Conservation (phyloP, 2,113 vertebrate genomes). For the Semnopithecus entellus region DNA sequence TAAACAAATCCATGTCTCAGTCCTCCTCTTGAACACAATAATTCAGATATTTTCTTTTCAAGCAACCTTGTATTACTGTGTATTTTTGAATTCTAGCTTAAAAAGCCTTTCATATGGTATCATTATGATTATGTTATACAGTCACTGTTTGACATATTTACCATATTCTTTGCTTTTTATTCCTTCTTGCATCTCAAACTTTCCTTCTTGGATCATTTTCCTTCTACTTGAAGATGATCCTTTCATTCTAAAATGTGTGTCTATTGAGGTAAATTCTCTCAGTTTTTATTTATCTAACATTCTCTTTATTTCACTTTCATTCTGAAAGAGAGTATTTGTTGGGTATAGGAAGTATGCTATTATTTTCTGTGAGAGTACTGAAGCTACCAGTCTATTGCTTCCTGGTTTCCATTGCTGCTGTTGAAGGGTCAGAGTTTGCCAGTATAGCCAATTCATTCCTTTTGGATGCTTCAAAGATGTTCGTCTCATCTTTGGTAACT, state of each 20-base stretch:
- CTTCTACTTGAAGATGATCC: background rate
- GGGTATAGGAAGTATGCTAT: background rate
- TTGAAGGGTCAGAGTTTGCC: background rate
- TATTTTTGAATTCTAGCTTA: background rate
- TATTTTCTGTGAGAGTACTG: background rate
- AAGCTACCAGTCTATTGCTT: background rate
- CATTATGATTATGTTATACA: background rate
- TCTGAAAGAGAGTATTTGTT: background rate
- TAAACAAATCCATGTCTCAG: background rate
- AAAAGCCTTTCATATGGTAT: background rate
- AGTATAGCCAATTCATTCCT: background rate
- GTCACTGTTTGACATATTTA: background rate
- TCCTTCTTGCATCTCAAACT: background rate
- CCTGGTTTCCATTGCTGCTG: background rate
- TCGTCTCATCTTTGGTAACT: background rate
- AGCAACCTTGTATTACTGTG: background rate
- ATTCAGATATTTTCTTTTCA: background rate
- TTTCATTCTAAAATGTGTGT: background rate
- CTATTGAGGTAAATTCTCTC: background rate
- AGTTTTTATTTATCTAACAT: background rate
- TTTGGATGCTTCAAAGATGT: background rate
- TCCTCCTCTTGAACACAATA: background rate
- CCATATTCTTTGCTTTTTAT: background rate
- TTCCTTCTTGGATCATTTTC: background rate
- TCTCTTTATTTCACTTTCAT: background rate